Evolutionary conservation across 2,797 vertebrate genomes (phyloP), one percentile per base, ranked within the genome.

Genomic region (Synanceia verrucosa): DNA sequence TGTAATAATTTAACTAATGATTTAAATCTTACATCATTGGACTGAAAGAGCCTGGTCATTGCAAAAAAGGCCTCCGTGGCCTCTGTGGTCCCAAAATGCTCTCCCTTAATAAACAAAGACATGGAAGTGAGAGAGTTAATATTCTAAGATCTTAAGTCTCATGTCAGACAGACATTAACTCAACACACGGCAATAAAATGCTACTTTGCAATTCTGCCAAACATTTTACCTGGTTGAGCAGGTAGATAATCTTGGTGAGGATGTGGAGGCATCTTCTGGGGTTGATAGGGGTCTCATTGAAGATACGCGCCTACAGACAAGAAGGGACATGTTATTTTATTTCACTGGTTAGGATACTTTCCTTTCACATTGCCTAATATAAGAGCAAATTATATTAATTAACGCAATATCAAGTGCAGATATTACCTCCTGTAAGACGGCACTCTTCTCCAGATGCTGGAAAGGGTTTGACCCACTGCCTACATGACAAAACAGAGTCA

Each of bases 61-160:
- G 98, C 97, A 89, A 99, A 99, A 84, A 99, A 99, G 26, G 97
- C 97, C 89, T 99, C 97, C 0, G 98, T 99, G 51, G 98, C 97
- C 91, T 99, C 97, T 0, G 94, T 96, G 73, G 98, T 99, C 86
- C 98, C 97, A 33, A 99, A 99, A 85, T 98, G 96, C 61, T 99
- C 98, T 53, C 98, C 97, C 98, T 99, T 3, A 16, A 44, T 5
- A 12, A 56, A 43, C 3, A 71, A 48, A 64, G 0, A 43, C 9
- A 34, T 4, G 6, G 0, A 2, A 68, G n/a, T 11, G 8, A 63
- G 33, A 64, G 2, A 43, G 11, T n/a, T n/a, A n/a, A n/a, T n/a
- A n/a, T n/a, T n/a, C n/a, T n/a, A n/a, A n/a, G n/a, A n/a, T 8
- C 13, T 24, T n/a, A 2, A 18, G 18, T n/a, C n/a, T n/a, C n/a